phyloP scores from a whole-genome alignment of 2,113 vertebrate genomes.

The Camelus bactrianus region DNA sequence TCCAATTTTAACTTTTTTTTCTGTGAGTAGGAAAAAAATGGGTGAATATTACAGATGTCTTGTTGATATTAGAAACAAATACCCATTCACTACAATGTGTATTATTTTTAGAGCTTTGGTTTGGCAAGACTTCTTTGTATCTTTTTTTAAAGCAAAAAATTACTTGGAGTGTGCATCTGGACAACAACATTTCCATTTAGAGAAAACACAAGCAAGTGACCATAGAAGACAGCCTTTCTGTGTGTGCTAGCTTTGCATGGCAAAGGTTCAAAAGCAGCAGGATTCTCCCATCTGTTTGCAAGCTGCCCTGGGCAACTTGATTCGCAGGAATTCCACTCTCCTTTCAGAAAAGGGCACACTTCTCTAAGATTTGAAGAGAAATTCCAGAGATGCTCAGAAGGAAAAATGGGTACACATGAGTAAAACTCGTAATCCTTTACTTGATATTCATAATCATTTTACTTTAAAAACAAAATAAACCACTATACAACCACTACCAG shows the following conservation, averaged over 20 bases:
- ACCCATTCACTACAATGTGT: neutral
- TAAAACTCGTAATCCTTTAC: conserved; percentile 19
- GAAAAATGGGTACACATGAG: neutral
- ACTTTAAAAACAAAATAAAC: neutral
- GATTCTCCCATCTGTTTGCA: conserved; percentile 78
- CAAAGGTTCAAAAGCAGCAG: conserved; percentile 75
- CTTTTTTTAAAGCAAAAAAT: conserved; percentile 20
- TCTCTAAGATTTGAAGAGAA: neutral
- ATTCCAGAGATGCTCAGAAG: neutral
- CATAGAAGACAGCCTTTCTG: neutral
- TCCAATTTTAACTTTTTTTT: neutral
- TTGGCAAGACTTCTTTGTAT: conserved; percentile 47
- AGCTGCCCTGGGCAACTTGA: conserved; percentile 69
- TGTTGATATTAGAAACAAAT: conserved; percentile 34
- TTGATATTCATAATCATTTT: neutral
- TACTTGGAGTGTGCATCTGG: neutral
- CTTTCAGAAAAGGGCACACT: conserved; percentile 70
- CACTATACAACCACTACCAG: neutral
- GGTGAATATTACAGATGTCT: neutral
- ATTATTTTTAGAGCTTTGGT: conserved; percentile 49
- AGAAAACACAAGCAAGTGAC: conserved; percentile 28
- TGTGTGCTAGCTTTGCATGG: conserved; percentile 52
- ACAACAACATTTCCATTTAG: neutral
- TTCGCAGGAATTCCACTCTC: conserved; percentile 69
- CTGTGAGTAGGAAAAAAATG: neutral